Evolutionary conservation across 2,888 invertebrate genomes (phyloP).

Genomic region (Sphinx pinastri): DNA sequence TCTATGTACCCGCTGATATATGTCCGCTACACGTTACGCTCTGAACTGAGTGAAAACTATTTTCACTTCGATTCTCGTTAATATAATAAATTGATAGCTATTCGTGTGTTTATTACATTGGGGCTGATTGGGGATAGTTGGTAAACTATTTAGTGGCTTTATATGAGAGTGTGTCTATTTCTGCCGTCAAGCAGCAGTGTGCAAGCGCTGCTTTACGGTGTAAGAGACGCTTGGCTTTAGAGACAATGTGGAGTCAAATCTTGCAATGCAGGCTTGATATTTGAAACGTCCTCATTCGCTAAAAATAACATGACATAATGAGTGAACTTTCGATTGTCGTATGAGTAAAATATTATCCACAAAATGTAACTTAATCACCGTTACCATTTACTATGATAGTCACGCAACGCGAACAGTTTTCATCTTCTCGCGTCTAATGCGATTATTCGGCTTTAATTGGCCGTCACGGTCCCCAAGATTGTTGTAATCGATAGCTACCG

Average conservation of each 20-base stretch:
- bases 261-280: background rate
- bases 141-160: background rate
- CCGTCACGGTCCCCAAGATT: background rate
- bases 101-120: slow-evolving; percentile 1
- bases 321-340: background rate
- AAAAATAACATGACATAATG: slow-evolving; percentile 1
- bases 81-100: background rate
- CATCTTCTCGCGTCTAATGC: background rate
- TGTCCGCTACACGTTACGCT: slow-evolving; percentile 1
- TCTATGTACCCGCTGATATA: slow-evolving; percentile 5
- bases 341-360: background rate
- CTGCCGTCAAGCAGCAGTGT: background rate
- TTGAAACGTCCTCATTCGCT: background rate
- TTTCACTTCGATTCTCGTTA: slow-evolving; percentile 6
- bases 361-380: background rate
- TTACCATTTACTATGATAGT: background rate
- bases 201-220: too few species aligned
- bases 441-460: slow-evolving; percentile 11
- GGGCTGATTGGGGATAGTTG: background rate
- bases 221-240: too few species aligned
- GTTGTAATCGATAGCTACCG: background rate
- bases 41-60: slow-evolving; percentile 7
- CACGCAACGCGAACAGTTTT: slow-evolving; percentile 1
- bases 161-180: background rate
- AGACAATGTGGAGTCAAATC: too few species aligned